Evolutionary conservation across 2,888 invertebrate species (phyloP).

Genomic region (Acrobasis suavella): DNA sequence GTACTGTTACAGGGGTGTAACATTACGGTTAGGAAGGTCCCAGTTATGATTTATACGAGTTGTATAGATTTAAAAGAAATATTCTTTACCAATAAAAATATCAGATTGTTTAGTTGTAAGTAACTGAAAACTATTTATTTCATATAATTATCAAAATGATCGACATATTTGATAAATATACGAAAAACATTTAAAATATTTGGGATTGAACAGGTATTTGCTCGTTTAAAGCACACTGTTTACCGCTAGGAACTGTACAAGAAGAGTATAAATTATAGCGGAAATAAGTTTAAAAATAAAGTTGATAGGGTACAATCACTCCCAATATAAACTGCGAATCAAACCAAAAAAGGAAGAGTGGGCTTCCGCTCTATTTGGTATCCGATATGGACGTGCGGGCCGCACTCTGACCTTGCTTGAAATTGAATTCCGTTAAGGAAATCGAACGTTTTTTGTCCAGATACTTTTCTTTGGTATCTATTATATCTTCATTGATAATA

Average conservation of each 20-base stretch:
- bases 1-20: too few species aligned
- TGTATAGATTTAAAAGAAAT: too few species aligned
- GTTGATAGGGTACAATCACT: background rate
- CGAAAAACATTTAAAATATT: too few species aligned
- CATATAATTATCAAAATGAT: too few species aligned
- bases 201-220: too few species aligned
- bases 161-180: too few species aligned
- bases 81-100: too few species aligned
- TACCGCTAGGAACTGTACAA: background rate
- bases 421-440: slow-evolving; percentile 1
- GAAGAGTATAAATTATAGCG: background rate
- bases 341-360: slow-evolving; percentile 28
- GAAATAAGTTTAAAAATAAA: background rate
- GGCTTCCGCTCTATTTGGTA: slow-evolving; percentile 35
- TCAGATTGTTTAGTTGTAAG: too few species aligned
- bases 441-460: background rate
- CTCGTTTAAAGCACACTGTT: too few species aligned
- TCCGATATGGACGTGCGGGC: slow-evolving; percentile 17
- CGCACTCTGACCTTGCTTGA: slow-evolving; percentile 11
- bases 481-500: slow-evolving; percentile 1
- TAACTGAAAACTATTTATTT: too few species aligned
- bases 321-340: background rate
- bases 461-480: background rate
- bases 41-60: too few species aligned
- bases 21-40: too few species aligned